Evolutionary conservation across 2,888 invertebrate species (phyloP), one percentile per base, ranked within the genome.

Genomic region (Drosophila seclusa): DNA sequence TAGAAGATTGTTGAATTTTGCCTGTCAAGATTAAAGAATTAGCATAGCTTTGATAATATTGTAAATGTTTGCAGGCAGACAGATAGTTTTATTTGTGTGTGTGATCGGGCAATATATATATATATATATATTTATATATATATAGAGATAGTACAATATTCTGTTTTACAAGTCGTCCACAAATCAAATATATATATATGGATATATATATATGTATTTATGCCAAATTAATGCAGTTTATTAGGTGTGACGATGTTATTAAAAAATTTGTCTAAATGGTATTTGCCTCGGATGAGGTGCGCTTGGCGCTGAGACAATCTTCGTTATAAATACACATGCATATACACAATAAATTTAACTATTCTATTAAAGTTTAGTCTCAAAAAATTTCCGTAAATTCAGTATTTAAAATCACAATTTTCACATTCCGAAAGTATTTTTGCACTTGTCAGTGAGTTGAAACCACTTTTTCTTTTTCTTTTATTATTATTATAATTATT

Each of bases 371-470:
- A 59, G 71, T 73, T 83, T 77, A 83, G 81, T 83, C 73, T 83
- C 83, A 83, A 81, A 81, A 76, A 66, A 74, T 75, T 82, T 78
- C 71, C 65, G 76, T 81, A 80, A 83, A 83, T 81, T 76, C 80
- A 73, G 73, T 83, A 76, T 81, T 81, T 80, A 68, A 83, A 80
- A 81, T 81, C 81, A 81, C 81, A 81, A 81, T 81, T 81, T 81
- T 80, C 40, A 57, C 77, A 72, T 79, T 78, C 74, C 74, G 68
- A 80, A 81, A 70, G 66, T 70, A 76, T 71, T 82, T 45, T 79
- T 78, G 76, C 80, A 81, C 80, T 82, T 76, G 60, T 70, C 66
- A 76, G 76, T 75, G 55, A 38, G 67, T 73, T 68, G 27, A 54
- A 76, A 72, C 62, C 58, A 69, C 45, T 75, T 69, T 67, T 36